Evolutionary conservation across 2,113 vertebrate genomes (phyloP).

Genomic region (Helogale parvula): DNA sequence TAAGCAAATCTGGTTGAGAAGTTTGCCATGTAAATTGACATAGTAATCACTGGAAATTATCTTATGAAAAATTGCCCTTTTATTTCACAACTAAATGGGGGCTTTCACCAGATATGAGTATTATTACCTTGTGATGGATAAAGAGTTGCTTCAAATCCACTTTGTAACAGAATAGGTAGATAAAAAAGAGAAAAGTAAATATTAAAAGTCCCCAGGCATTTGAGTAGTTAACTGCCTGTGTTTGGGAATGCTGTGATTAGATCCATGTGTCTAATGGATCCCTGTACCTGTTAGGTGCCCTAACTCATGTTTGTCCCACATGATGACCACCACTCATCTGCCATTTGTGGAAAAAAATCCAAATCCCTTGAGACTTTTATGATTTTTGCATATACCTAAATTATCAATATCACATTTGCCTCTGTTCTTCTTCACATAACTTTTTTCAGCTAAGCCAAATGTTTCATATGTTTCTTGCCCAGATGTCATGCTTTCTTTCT

Average conservation of each 20-base stretch:
- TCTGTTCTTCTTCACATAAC: background rate
- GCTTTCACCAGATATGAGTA: background rate
- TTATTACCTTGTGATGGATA: background rate
- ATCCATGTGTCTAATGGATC: accelerated
- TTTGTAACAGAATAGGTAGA: background rate
- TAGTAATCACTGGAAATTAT: background rate
- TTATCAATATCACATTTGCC: background rate
- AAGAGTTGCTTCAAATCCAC: background rate
- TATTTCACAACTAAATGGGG: background rate
- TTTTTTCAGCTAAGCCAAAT: background rate
- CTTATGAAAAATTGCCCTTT: background rate
- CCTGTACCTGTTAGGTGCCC: background rate
- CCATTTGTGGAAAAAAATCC: background rate
- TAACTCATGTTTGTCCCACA: background rate
- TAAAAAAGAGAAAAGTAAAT: background rate
- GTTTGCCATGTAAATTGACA: background rate
- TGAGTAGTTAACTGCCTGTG: background rate
- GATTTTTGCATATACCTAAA: background rate
- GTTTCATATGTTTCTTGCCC: background rate
- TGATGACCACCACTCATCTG: background rate
- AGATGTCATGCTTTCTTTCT: background rate
- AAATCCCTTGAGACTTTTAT: background rate
- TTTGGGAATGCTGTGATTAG: background rate
- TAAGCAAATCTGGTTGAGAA: background rate
- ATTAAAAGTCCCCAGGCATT: background rate